Evolutionary conservation across 2,797 vertebrate species (phyloP), one percentile per base, ranked within the genome.

Genomic region (Galaxias olidus): DNA sequence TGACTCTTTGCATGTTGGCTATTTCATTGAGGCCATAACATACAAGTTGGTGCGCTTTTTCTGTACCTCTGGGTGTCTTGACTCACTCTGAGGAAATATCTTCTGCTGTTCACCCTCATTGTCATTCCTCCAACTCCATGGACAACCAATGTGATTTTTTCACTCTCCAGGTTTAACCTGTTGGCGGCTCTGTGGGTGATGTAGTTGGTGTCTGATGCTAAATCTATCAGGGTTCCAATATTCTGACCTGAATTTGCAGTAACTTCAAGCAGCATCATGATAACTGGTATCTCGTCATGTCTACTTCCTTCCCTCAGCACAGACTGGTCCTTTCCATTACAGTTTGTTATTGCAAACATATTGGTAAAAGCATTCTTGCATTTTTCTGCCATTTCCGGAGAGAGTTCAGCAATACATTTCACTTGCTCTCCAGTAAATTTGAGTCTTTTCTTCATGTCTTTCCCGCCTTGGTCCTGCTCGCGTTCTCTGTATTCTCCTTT

Each of bases 201-300:
- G 14, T 67, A 60, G 42, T 67, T 67, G 4, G 58, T 67, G 49
- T 67, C 65, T 17, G 65, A 67, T n/a, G 65, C 51, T 8, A 68
- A 15, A n/a, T 61, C 65, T 8, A 61, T 30, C 14, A 68, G 20
- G 7, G 58, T 46, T 17, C 43, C 66, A 17, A 60, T 61, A 15
- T 47, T 61, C 40, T 54, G 13, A 2, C 59, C 58, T 40, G 65
- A 47, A 40, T 67, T 67, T 4, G 64, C 30, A 4, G 64, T 66
- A 4, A 66, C 64, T 14, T 67, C 49, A 0, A 67, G 12, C 5
- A 67, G 48, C 67, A 69, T 69, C 15, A 69, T 44, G 4, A 69
- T 13, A 5, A 69, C 60, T 13, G 56, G 68, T 4, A 63, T 11
- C 14, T 63, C 43, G 4, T 4, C 6, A 1, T 20, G 8, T 11